phyloP scores from a whole-genome alignment of 2,113 vertebrate species.

The Pholis gunnellus region DNA sequence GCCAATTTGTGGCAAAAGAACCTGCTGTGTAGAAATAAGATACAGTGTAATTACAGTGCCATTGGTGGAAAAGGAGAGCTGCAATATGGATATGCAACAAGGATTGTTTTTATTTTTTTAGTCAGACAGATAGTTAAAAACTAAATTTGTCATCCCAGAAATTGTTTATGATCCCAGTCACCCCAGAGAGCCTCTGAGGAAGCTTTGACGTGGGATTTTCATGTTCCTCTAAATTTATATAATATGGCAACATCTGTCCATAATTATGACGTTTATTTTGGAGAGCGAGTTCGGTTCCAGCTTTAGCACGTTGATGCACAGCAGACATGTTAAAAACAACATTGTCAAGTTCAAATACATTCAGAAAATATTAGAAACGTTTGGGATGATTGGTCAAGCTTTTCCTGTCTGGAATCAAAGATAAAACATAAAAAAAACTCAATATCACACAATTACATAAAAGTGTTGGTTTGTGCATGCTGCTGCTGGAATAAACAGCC shows the following conservation, averaged over 20 bases:
- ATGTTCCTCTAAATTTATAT: slow-evolving; percentile 39
- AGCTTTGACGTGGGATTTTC: slow-evolving; percentile 41
- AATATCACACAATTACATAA: not conserved
- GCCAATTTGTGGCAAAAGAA: slow-evolving; percentile 40
- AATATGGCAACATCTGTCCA: slow-evolving; percentile 34
- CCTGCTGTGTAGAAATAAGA: slow-evolving; percentile 38
- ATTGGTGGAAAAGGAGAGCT: slow-evolving; percentile 29
- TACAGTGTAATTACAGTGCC: slow-evolving; percentile 53
- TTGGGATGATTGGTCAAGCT: not conserved
- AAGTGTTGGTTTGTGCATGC: slow-evolving; percentile 11
- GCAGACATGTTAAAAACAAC: slow-evolving; percentile 3
- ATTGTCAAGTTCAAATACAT: not conserved
- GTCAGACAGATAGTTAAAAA: slow-evolving; percentile 48
- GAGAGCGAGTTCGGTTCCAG: slow-evolving; percentile 14
- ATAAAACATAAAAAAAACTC: not conserved
- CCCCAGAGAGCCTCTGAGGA: slow-evolving; percentile 7
- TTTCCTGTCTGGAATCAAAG: slow-evolving; percentile 36
- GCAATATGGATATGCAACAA: slow-evolving; percentile 19
- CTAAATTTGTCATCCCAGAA: slow-evolving; percentile 39
- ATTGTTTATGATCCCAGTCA: slow-evolving; percentile 42
- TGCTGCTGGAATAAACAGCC: slow-evolving; percentile 32
- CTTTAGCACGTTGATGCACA: not conserved
- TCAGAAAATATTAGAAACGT: slow-evolving; percentile 15
- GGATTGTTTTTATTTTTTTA: not conserved
- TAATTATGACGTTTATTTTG: slow-evolving; percentile 55